Evolutionary conservation across 1,140 invertebrate genomes (phyloP), one percentile per base, ranked within the genome.

Genomic region (Gonioctena quinquepunctata): DNA sequence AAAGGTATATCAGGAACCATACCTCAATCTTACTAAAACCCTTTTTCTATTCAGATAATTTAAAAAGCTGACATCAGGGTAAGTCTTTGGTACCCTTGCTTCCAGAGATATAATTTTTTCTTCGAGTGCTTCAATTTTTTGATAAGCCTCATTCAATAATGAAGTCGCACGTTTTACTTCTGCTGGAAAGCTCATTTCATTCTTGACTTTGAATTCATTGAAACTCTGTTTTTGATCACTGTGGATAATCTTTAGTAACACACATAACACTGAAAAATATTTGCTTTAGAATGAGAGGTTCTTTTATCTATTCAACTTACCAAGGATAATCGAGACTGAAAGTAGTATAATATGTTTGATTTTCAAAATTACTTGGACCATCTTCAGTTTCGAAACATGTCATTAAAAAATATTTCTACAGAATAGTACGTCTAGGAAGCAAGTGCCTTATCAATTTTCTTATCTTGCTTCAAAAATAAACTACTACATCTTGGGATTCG

Each of bases 11-110:
- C 13, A 54, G 18, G 18, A 54, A 25, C 13, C 16, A 21, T 23
- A 11, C 11, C 33, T 23, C n/a, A 48, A 6, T 33, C 67, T 86
- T 85, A 96, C 93, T 81, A 98, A 84, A 76, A 98, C 96, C 69
- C 96, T 87, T 83, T 96, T 97, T 68, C 95, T 87, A 76, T 94
- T 91, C 80, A 94, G 93, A 81, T 97, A 97, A 76, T 94, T 95
- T 7, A 96, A 83, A 82, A 94, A 96, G 81, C 93, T 93, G 0
- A 97, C 94, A 78, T 93, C 90, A n/a, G 94, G 94, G 85, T 93
- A 97, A 73, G 90, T 91, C 78, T 95, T 95, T 3, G 92, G 91
- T 49, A 92, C 86, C 76, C 88, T 86, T 22, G 87, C 86, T 81
- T 94, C 93, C 50, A 95, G 81, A 21, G 88, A 84, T 26, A 87